Evolutionary conservation across 2,113 vertebrate species (phyloP).

Genomic region (Alouatta palliata): DNA sequence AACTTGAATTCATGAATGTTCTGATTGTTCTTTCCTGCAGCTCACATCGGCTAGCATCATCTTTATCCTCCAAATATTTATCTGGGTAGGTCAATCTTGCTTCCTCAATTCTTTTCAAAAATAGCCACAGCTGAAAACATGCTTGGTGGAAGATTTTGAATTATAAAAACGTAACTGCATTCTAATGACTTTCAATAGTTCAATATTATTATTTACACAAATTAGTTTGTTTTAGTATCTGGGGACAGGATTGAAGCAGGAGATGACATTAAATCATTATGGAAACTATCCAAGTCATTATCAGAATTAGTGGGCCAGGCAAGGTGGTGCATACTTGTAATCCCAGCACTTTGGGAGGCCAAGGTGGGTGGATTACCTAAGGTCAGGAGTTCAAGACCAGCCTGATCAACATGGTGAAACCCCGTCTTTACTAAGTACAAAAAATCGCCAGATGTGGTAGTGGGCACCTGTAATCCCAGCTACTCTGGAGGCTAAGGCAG

Average conservation of each 20-base stretch:
- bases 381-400: too few species aligned
- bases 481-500: too few species aligned
- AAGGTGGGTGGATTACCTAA: too few species aligned
- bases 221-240: constrained; percentile 30
- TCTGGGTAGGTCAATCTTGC: not conserved
- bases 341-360: too few species aligned
- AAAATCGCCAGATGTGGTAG: too few species aligned
- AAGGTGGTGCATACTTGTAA: too few species aligned
- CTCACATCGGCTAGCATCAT: not conserved
- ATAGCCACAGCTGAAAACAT: not conserved
- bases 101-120: constrained; percentile 15
- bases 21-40: not conserved
- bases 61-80: constrained; percentile 51
- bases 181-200: constrained; percentile 10
- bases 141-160: not conserved
- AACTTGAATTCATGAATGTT: not conserved
- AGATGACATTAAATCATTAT: not conserved
- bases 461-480: too few species aligned
- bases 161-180: not conserved
- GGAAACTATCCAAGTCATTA: constrained; percentile 35
- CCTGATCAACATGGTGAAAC: too few species aligned
- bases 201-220: not conserved
- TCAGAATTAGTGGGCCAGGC: not conserved
- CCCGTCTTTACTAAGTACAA: too few species aligned
- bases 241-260: constrained; percentile 11